These are phyloP conservation scores for Lypha dubia DNA, from an alignment of 2,888 invertebrate species.

Conservation along the genomic window DNA sequence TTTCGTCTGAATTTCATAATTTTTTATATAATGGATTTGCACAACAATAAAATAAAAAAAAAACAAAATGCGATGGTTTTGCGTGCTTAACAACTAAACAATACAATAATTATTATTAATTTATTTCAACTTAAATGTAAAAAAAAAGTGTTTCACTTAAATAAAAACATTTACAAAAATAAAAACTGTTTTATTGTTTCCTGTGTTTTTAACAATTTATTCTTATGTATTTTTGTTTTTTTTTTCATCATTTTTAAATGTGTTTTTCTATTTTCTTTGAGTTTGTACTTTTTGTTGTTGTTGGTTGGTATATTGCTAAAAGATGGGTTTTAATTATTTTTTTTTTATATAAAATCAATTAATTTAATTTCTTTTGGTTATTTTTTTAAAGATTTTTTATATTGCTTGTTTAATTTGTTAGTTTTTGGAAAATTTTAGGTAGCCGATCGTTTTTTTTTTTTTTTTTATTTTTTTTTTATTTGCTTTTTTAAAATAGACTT, in stretches of 20 bases:
- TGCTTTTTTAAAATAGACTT: constrained; percentile 8
- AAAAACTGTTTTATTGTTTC: constrained; percentile 13
- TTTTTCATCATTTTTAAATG: constrained; percentile 48
- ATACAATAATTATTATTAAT: constrained; percentile 47
- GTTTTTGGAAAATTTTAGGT: constrained; percentile 42
- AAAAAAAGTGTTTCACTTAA: constrained; percentile 20
- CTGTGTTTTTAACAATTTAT: constrained; percentile 44
- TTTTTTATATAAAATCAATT: constrained; percentile 33
- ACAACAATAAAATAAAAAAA: constrained; percentile 37
- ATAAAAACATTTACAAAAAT: constrained; percentile 24
- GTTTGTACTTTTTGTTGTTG: constrained; percentile 72
- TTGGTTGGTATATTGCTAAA: constrained; percentile 71
- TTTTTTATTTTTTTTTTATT: background rate
- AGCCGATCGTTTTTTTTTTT: constrained; percentile 23
- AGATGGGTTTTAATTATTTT: constrained; percentile 45
- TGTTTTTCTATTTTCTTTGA: constrained; percentile 72
- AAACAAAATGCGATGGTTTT: constrained; percentile 72
- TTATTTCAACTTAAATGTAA: constrained; percentile 54
- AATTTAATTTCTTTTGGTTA: constrained; percentile 35
- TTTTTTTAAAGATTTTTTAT: constrained; percentile 45
- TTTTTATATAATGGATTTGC: no score
- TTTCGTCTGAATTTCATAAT: background rate
- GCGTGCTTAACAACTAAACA: constrained; percentile 71
- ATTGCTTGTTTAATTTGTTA: constrained; percentile 59
- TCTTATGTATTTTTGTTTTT: constrained; percentile 31